Conservation (phyloP, 2,113 vertebrate species). For the Uria lomvia region DNA sequence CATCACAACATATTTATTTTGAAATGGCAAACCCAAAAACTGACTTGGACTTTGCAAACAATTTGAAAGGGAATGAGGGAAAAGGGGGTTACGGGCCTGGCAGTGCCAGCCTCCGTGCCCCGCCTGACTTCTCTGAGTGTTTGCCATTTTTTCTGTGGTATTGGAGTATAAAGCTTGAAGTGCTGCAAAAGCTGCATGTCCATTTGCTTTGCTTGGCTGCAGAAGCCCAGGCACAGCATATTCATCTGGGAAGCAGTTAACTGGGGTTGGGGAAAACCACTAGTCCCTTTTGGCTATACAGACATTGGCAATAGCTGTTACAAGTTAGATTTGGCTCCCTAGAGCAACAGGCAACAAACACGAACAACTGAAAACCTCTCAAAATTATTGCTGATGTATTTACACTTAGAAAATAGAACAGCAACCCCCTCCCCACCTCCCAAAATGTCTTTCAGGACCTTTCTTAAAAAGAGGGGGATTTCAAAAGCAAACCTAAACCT, state of each 20-base stretch:
- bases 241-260: constrained; percentile 19
- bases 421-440: background rate
- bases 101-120: background rate
- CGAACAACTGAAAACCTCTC: background rate
- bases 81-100: background rate
- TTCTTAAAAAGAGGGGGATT: constrained; percentile 47
- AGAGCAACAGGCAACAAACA: background rate
- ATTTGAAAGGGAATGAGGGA: background rate
- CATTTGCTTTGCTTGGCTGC: constrained; percentile 50
- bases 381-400: constrained; percentile 42
- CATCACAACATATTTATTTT: background rate
- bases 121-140: background rate
- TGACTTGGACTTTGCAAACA: background rate
- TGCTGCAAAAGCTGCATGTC: background rate
- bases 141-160: constrained; percentile 9
- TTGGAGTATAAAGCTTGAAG: background rate
- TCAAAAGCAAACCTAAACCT: constrained; percentile 44
- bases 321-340: background rate
- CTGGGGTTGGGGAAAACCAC: background rate
- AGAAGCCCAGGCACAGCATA: background rate
- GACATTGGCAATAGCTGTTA: background rate
- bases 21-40: background rate
- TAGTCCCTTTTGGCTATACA: background rate
- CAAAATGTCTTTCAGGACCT: background rate
- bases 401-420: constrained; percentile 47